phyloP scores from a whole-genome alignment of 1,140 invertebrate species.

The Samia ricini region DNA sequence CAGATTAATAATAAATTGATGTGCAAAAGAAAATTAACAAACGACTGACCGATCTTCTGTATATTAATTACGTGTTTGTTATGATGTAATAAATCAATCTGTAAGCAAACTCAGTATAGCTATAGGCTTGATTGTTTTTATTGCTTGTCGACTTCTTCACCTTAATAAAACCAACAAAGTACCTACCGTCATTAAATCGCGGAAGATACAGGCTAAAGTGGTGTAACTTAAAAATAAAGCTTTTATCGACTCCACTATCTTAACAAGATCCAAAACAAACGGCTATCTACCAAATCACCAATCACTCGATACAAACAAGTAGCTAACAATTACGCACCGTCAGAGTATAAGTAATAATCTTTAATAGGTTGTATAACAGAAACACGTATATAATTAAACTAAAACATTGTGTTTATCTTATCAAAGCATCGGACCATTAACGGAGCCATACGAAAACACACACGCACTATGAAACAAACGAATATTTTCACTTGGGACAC shows the following conservation, averaged over 20 bases:
- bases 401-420: constrained; percentile 70
- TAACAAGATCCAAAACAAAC: constrained; percentile 8
- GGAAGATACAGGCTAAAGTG: not conserved
- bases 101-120: no score
- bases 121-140: no score
- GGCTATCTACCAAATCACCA: constrained; percentile 4
- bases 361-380: constrained; percentile 35
- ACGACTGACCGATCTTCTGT: no score
- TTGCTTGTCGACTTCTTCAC: no score
- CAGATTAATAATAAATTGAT: no score
- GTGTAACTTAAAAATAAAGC: not conserved
- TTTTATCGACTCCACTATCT: constrained; percentile 1
- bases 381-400: constrained; percentile 65
- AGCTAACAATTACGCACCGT: constrained; percentile 18
- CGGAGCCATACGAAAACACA: constrained; percentile 60
- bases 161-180: no score
- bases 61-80: no score
- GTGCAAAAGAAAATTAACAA: no score
- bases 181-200: not conserved
- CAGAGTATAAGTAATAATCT: constrained; percentile 18
- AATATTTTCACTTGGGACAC: constrained; percentile 20
- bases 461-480: constrained; percentile 12
- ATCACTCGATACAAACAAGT: constrained; percentile 15
- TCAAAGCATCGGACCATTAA: constrained; percentile 69
- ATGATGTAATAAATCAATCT: no score